Conservation (phyloP, 2,888 invertebrate species). For the Coenonympha glycerion region DNA sequence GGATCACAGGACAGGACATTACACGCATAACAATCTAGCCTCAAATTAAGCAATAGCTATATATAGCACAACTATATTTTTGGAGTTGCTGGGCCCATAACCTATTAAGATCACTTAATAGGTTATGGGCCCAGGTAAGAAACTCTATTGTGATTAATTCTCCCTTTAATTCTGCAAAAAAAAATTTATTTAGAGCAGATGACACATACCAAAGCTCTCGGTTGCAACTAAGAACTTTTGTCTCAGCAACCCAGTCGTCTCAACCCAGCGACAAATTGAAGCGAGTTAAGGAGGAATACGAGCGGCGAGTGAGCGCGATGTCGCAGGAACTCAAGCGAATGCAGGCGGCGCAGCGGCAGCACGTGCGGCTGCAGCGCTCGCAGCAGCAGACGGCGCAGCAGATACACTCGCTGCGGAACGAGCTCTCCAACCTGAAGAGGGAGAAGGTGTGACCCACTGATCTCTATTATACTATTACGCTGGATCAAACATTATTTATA, state of each 20-base stretch:
- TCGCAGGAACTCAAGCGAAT: constrained; percentile 89
- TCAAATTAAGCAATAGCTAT: too few species aligned
- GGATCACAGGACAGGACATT: background rate
- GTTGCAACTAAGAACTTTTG: background rate
- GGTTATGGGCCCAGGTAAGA: too few species aligned
- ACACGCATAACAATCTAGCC: too few species aligned
- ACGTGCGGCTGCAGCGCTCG: constrained; percentile 87
- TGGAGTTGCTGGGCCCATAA: too few species aligned
- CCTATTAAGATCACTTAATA: too few species aligned
- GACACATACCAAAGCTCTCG: too few species aligned
- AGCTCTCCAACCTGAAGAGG: constrained; percentile 90
- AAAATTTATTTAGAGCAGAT: too few species aligned
- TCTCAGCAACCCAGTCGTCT: constrained; percentile 64
- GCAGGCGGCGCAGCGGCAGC: constrained; percentile 91
- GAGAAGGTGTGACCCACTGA: constrained; percentile 85
- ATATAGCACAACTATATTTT: too few species aligned
- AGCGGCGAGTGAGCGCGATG: constrained; percentile 87
- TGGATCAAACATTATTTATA: too few species aligned
- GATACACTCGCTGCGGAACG: constrained; percentile 83
- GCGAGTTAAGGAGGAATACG: constrained; percentile 91
- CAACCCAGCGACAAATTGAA: constrained; percentile 83
- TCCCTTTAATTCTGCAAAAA: too few species aligned
- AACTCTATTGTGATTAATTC: too few species aligned
- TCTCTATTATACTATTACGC: too few species aligned
- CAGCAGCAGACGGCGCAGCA: constrained; percentile 94